Percentiles rank a stretch among this genome's conserved stretches.
Evolutionary conservation across 2,888 invertebrate species (phyloP).

Genomic region (Beris chalybata): DNA sequence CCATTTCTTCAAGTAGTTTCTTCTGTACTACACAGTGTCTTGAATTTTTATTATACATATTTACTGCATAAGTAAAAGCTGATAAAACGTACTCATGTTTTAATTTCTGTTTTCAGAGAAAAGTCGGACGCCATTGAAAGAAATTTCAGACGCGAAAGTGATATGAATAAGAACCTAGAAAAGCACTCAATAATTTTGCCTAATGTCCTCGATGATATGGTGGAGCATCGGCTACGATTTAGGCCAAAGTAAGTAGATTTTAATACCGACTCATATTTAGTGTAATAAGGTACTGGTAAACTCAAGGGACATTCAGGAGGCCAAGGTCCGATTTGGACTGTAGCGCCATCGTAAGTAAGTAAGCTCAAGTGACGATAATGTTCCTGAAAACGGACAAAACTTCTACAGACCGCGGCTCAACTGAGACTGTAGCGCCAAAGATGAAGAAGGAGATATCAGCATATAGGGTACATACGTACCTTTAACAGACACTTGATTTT

Average conservation of each 20-base stretch:
- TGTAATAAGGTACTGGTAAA: no score
- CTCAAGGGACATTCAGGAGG: no score
- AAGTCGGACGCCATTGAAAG: constrained; percentile 46
- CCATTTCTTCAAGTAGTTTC: neutral
- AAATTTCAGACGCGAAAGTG: constrained; percentile 46
- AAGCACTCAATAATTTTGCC: constrained; percentile 66
- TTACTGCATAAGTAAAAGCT: neutral
- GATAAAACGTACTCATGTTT: neutral
- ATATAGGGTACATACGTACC: neutral
- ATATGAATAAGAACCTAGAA: constrained; percentile 47
- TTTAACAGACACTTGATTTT: neutral
- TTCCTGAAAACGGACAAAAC: no score
- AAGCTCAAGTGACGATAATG: no score
- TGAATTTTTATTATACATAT: neutral
- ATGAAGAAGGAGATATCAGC: no score
- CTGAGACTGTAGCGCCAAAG: no score
- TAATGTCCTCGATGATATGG: constrained; percentile 69
- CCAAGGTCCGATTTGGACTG: no score
- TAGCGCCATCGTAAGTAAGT: no score
- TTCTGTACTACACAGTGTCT: neutral
- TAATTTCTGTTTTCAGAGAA: constrained; percentile 46
- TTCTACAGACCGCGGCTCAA: no score
- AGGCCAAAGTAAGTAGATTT: constrained; percentile 48
- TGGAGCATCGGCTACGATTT: constrained; percentile 65
- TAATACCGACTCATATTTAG: constrained; percentile 27